A percentile compares a stretch with the other conserved stretches of the same genome.
Evolutionary conservation across 2,888 invertebrate species (phyloP).

Genomic region (Synergus umbraculus): DNA sequence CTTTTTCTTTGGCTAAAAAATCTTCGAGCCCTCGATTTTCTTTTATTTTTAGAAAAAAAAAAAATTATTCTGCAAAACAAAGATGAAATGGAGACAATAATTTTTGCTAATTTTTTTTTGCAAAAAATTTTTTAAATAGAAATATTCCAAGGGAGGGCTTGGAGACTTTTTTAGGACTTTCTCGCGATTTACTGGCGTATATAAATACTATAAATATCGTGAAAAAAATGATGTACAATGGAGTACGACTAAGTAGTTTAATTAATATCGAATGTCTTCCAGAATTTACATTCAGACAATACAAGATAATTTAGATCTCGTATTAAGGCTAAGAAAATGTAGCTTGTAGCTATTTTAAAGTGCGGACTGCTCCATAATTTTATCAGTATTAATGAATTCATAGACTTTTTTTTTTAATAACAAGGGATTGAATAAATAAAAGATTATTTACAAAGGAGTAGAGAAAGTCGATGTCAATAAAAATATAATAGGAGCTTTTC

Average conservation of each 20-base stretch:
- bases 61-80: neutral
- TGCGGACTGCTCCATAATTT: constrained; percentile 17
- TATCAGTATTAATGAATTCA: neutral
- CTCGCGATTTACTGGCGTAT: constrained; percentile 21
- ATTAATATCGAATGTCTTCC: constrained; percentile 58
- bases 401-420: neutral
- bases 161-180: neutral
- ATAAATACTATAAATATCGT: constrained; percentile 43
- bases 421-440: too few relatives aligned
- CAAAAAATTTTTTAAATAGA: neutral
- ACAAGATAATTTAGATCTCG: constrained; percentile 47
- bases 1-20: neutral
- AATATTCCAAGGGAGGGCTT: neutral
- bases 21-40: constrained; percentile 2
- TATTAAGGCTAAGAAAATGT: neutral
- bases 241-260: constrained; percentile 42
- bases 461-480: neutral
- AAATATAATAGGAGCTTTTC: neutral
- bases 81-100: constrained; percentile 1
- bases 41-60: neutral
- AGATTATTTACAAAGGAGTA: too few relatives aligned
- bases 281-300: constrained; percentile 43
- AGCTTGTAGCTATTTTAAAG: constrained; percentile 24
- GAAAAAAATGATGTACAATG: constrained; percentile 44
- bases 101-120: neutral